phyloP scores from a whole-genome alignment of 2,113 vertebrate species.

The Leucopsar rothschildi region DNA sequence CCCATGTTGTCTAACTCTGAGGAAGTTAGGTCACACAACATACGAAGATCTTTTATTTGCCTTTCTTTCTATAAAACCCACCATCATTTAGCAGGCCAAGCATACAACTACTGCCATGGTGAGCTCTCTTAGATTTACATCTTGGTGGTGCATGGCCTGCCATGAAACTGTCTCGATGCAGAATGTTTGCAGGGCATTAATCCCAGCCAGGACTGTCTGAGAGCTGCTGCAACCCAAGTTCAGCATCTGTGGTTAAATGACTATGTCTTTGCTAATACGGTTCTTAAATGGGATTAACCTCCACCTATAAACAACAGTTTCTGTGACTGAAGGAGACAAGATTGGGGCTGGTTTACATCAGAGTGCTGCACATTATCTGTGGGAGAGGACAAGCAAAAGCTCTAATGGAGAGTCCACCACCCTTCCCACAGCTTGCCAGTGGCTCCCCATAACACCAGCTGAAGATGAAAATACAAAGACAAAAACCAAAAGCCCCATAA shows the following conservation, averaged over 20 bases:
- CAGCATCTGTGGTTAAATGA: slow-evolving; percentile 20
- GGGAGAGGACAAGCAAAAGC: not conserved
- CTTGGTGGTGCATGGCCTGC: not conserved
- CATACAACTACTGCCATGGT: not conserved
- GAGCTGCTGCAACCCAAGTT: not conserved
- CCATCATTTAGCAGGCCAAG: not conserved
- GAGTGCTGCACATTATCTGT: not conserved
- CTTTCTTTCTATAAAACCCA: not conserved
- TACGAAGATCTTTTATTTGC: not conserved
- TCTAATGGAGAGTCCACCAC: not conserved
- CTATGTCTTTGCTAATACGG: not conserved
- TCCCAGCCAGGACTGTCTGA: not conserved
- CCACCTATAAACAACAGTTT: slow-evolving; percentile 6
- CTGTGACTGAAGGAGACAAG: slow-evolving; percentile 5
- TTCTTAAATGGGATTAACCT: slow-evolving; percentile 47
- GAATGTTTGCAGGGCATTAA: slow-evolving; percentile 1
- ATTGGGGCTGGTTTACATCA: slow-evolving; percentile 14
- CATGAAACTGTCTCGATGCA: not conserved
- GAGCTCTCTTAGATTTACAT: not conserved
- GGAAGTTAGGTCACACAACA: not conserved
- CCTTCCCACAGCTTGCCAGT: accelerated
- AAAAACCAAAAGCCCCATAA: not conserved
- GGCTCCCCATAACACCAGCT: not conserved
- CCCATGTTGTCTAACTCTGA: not conserved
- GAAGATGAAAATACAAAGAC: not conserved